phyloP scores from a whole-genome alignment of 2,797 vertebrate genomes.

The Emys orbicularis region DNA sequence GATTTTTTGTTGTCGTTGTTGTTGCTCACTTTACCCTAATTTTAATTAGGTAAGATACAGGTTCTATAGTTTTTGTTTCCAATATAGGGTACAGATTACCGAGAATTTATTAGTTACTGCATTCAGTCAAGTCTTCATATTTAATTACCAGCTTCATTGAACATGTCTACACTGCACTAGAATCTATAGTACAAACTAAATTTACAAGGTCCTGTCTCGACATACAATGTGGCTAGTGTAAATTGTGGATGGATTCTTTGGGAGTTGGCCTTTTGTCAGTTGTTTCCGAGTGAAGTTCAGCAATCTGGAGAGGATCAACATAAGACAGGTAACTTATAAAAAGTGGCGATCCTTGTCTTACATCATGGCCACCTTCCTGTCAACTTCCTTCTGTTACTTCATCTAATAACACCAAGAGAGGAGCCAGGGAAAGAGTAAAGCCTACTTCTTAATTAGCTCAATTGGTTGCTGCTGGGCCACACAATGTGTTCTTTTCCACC shows the following conservation, averaged over 20 bases:
- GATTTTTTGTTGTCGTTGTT: not conserved
- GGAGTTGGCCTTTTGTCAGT: not conserved
- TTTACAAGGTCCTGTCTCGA: not conserved
- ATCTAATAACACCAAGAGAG: not conserved
- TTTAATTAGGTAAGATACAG: not conserved
- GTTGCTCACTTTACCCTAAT: not conserved
- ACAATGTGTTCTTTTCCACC: not conserved
- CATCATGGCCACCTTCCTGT: not conserved
- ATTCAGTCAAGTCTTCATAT: not conserved
- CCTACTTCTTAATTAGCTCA: not conserved
- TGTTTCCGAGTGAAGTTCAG: not conserved
- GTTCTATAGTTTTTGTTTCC: not conserved
- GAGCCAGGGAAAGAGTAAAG: not conserved
- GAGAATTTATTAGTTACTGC: not conserved
- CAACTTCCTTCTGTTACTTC: not conserved
- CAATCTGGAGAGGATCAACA: not conserved
- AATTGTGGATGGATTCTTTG: not conserved
- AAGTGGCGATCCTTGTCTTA: not conserved
- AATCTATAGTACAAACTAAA: not conserved
- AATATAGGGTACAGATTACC: not conserved
- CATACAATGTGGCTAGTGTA: not conserved
- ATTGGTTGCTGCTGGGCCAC: too few relatives aligned
- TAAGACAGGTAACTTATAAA: not conserved
- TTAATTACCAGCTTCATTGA: not conserved
- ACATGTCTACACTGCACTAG: not conserved